phyloP scores from a whole-genome alignment of 2,888 invertebrate genomes.

The Drosophila picticornis region DNA sequence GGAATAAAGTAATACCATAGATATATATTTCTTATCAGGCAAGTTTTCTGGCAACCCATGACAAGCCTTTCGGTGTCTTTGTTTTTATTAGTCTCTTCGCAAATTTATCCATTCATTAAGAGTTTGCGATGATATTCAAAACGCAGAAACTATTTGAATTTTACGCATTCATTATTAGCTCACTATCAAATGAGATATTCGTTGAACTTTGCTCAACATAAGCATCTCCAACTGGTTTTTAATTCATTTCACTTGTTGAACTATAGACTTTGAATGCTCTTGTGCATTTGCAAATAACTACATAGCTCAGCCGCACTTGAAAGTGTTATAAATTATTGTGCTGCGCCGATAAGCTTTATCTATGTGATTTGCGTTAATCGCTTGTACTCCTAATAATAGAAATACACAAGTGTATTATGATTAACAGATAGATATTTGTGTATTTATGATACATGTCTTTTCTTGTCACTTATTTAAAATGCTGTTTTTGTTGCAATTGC shows the following conservation, averaged over 20 bases:
- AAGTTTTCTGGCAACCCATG: slow-evolving; percentile 13
- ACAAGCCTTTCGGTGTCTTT: slow-evolving; percentile 33
- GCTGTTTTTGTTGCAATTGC: slow-evolving; percentile 8
- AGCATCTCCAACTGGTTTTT: slow-evolving; percentile 12
- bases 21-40: neutral
- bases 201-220: slow-evolving; percentile 42
- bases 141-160: slow-evolving; percentile 23
- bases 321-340: slow-evolving; percentile 34
- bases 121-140: slow-evolving; percentile 9
- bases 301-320: slow-evolving; percentile 27
- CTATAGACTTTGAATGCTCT: slow-evolving; percentile 42
- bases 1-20: neutral
- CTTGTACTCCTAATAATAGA: slow-evolving; percentile 24
- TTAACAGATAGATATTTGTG: slow-evolving; percentile 5
- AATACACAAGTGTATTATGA: slow-evolving; percentile 14
- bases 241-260: slow-evolving; percentile 9
- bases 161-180: slow-evolving; percentile 12
- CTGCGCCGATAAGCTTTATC: slow-evolving; percentile 63
- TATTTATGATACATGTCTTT: neutral
- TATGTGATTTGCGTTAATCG: slow-evolving; percentile 43
- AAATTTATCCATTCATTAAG: slow-evolving; percentile 30
- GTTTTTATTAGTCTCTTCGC: slow-evolving; percentile 55
- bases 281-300: neutral
- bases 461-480: slow-evolving; percentile 6
- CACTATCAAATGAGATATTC: neutral